phyloP scores from a whole-genome alignment of 92 coral and sea anemone species.

The Palythoa grandis region DNA sequence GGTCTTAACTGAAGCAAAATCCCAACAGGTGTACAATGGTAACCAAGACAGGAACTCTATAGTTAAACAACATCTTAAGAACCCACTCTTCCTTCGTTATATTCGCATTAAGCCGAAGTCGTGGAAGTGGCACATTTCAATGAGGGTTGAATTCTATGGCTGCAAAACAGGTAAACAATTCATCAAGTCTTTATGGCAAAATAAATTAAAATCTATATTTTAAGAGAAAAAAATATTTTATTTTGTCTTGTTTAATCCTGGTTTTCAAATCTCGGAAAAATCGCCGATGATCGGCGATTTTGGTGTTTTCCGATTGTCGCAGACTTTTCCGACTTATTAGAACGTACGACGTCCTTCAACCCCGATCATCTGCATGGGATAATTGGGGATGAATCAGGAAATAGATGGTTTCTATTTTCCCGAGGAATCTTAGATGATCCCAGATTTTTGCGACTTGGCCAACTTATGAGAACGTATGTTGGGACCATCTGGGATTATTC shows the following conservation, averaged over 20 bases:
- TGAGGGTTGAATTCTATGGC: constrained; percentile 37
- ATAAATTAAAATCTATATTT: background rate
- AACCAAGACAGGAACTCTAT: constrained; percentile 2
- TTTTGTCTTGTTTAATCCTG: background rate
- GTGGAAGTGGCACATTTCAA: constrained; percentile 27
- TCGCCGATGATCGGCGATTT: too few relatives aligned
- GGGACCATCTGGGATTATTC: too few relatives aligned
- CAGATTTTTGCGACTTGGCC: too few relatives aligned
- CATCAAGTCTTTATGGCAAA: background rate
- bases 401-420: too few relatives aligned
- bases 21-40: constrained; percentile 8
- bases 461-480: too few relatives aligned
- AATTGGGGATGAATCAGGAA: too few relatives aligned
- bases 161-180: constrained; percentile 12
- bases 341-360: too few relatives aligned
- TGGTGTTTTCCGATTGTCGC: too few relatives aligned
- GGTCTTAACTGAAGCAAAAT: background rate
- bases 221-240: background rate
- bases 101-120: constrained; percentile 18
- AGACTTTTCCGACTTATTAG: too few relatives aligned
- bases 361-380: too few relatives aligned
- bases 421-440: too few relatives aligned
- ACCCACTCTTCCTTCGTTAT: constrained; percentile 14
- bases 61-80: constrained; percentile 1
- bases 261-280: background rate